Percentiles rank a stretch among this genome's conserved stretches.
These are phyloP conservation scores for Alviniconcha marisindica DNA, from an alignment of 1,140 invertebrate genomes.

Conservation along the genomic window DNA sequence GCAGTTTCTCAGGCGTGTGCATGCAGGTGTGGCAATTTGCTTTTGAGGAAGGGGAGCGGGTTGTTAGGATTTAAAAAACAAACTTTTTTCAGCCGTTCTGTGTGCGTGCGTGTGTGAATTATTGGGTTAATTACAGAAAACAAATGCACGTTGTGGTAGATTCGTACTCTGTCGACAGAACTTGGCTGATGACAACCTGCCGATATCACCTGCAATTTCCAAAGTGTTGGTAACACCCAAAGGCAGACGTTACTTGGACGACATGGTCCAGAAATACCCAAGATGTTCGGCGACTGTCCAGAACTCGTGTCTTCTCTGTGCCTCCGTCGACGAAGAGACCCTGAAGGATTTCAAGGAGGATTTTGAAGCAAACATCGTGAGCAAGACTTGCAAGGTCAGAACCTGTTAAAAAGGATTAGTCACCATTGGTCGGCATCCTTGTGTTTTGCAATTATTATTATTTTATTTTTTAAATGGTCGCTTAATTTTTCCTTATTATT, in stretches of 20 bases:
- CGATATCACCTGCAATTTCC: not conserved
- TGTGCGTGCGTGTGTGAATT: not conserved
- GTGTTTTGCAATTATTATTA: too few relatives aligned
- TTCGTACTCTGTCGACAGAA: too few relatives aligned
- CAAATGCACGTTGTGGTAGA: not conserved
- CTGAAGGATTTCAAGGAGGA: not conserved
- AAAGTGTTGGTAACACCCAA: not conserved
- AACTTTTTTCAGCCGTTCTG: too few relatives aligned
- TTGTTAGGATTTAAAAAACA: too few relatives aligned
- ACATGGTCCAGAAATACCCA: slow-evolving; percentile 10
- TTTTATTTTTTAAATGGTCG: too few relatives aligned
- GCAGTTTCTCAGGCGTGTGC: too few relatives aligned
- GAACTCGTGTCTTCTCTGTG: not conserved
- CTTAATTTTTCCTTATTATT: too few relatives aligned
- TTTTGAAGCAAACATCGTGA: not conserved
- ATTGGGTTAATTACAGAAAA: not conserved
- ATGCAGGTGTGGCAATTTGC: too few relatives aligned
- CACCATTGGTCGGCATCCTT: too few relatives aligned
- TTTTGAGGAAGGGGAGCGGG: too few relatives aligned
- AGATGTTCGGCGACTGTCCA: not conserved
- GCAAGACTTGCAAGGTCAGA: slow-evolving; percentile 4
- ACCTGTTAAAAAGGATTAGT: too few relatives aligned
- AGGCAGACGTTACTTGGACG: not conserved
- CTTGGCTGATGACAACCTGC: not conserved
- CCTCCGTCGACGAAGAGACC: not conserved